Percentiles rank a stretch among this genome's conserved stretches.
phyloP scores from a whole-genome alignment of 1,140 invertebrate genomes.

The Apis dorsata region DNA sequence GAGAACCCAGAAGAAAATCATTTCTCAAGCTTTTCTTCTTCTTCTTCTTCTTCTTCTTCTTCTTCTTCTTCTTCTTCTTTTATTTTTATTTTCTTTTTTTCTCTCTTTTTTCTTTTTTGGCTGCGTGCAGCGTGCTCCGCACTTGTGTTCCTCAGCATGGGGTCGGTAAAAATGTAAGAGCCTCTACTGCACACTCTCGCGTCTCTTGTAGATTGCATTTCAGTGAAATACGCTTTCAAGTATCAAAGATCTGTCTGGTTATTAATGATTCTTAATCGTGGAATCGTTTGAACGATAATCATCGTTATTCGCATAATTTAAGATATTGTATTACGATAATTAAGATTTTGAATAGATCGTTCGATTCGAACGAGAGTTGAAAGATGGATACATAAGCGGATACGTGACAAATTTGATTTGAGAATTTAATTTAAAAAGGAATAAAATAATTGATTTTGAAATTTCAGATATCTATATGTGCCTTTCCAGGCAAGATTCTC shows the following conservation, averaged over 20 bases:
- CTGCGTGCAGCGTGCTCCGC: conserved; percentile 60
- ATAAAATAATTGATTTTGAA: no score
- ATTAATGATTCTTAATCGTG: background rate
- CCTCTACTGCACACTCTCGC: conserved; percentile 18
- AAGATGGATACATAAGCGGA: no score
- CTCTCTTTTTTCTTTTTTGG: background rate
- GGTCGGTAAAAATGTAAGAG: conserved; percentile 55
- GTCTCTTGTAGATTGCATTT: conserved; percentile 5
- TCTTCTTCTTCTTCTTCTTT: background rate
- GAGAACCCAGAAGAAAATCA: conserved; percentile 5
- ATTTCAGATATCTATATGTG: no score
- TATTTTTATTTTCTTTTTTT: no score
- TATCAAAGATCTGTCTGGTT: background rate
- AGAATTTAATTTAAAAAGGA: no score
- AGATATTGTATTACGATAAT: no score
- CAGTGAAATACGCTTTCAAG: conserved; percentile 2
- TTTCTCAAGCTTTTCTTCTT: conserved; percentile 1
- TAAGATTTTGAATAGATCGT: no score
- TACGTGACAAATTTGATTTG: no score
- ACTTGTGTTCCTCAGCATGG: conserved; percentile 71
- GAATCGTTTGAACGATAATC: background rate
- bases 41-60: background rate
- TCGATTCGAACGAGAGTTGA: no score
- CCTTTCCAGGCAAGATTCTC: no score
- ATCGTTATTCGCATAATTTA: background rate